Conservation (phyloP, 1,140 invertebrate species). For the Helicoverpa zea region DNA sequence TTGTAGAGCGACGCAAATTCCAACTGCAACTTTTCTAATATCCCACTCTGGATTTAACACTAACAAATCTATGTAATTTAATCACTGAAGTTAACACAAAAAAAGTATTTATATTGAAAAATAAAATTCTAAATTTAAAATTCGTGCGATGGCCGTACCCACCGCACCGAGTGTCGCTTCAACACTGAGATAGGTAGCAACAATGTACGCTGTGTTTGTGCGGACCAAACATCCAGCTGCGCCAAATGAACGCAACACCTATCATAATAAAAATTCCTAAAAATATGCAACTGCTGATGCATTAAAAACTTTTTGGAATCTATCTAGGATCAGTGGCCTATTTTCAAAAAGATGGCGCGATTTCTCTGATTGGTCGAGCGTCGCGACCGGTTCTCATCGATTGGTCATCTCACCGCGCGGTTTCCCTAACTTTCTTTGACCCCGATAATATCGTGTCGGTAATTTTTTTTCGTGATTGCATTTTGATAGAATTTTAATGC, state of each 20-base stretch:
- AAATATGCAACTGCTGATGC: not conserved
- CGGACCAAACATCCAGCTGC: not conserved
- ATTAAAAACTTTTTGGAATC: conserved; percentile 30
- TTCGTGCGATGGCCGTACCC: conserved; percentile 61
- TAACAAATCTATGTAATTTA: not conserved
- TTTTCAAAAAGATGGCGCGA: conserved; percentile 63
- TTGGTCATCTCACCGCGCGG: conserved; percentile 70
- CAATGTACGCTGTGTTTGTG: conserved; percentile 31
- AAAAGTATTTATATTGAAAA: not conserved
- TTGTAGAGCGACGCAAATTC: conserved; percentile 31
- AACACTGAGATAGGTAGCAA: conserved; percentile 64
- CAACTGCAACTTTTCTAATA: conserved; percentile 21
- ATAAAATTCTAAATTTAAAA: conserved; percentile 47
- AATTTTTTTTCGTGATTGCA: conserved; percentile 60
- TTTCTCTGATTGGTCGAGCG: conserved; percentile 55
- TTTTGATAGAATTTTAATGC: conserved; percentile 49
- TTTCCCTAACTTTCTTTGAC: conserved; percentile 83
- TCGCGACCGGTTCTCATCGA: conserved; percentile 68
- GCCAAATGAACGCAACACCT: conserved; percentile 21
- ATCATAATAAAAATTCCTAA: not conserved
- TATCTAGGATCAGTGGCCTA: conserved; percentile 53
- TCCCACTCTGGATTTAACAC: conserved; percentile 36
- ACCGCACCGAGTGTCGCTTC: conserved; percentile 75
- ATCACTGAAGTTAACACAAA: conserved; percentile 52
- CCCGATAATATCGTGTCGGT: conserved; percentile 64